phyloP scores from a whole-genome alignment of 2,113 vertebrate species.

The Varanus salvator region DNA sequence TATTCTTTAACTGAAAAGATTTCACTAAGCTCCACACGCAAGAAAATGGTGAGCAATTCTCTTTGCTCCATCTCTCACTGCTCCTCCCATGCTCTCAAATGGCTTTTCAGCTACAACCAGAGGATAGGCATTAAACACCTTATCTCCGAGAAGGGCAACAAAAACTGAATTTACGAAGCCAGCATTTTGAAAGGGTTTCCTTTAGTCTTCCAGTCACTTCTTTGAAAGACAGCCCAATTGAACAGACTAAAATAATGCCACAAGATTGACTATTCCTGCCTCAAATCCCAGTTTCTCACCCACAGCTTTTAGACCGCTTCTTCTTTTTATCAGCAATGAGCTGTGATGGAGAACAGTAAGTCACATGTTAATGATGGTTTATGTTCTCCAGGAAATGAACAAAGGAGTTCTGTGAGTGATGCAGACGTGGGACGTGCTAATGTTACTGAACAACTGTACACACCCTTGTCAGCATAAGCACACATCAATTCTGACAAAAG shows the following conservation, averaged over 20 bases:
- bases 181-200: background rate
- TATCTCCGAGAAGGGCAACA: background rate
- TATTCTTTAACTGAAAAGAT: background rate
- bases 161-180: slow-evolving; percentile 1
- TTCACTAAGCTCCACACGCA: background rate
- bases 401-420: slow-evolving; percentile 53
- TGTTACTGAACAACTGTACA: slow-evolving; percentile 35
- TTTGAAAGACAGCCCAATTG: background rate
- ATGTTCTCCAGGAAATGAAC: slow-evolving; percentile 36
- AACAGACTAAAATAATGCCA: background rate
- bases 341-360: slow-evolving; percentile 41
- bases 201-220: background rate
- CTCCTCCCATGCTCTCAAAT: background rate
- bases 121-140: background rate
- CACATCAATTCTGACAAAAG: slow-evolving; percentile 43
- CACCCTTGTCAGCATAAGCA: slow-evolving; percentile 39
- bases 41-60: background rate
- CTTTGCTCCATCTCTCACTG: background rate
- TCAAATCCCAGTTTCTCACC: slow-evolving; percentile 19
- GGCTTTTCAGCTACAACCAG: background rate
- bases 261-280: background rate
- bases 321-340: slow-evolving; percentile 24
- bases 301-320: background rate
- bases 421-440: slow-evolving; percentile 43
- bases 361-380: slow-evolving; percentile 54